These are phyloP conservation scores for Staurois parvus DNA, from an alignment of 2,797 vertebrate species.

Conservation along the genomic window DNA sequence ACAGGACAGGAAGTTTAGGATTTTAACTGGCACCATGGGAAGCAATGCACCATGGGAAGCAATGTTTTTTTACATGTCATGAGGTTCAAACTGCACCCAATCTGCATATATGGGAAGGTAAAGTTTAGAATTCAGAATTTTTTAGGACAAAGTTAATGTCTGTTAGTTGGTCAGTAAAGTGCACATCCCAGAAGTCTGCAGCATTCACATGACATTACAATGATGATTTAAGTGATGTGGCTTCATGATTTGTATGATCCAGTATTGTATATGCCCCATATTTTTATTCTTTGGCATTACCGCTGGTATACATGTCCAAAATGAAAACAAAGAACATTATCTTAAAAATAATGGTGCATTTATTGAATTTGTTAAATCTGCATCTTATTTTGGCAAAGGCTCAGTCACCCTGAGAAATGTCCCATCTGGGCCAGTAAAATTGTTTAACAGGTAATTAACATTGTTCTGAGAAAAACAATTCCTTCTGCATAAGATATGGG, in stretches of 20 bases:
- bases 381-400: constrained; percentile 31
- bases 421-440: neutral
- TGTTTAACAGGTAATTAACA: neutral
- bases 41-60: too few species aligned
- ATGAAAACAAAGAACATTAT: neutral
- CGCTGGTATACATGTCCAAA: neutral
- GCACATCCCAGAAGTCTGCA: neutral
- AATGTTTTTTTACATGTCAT: too few species aligned
- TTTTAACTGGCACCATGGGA: too few species aligned
- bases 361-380: constrained; percentile 20
- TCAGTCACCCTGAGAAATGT: constrained; percentile 39
- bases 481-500: neutral
- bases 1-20: too few species aligned
- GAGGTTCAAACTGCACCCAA: too few species aligned
- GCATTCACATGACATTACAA: neutral
- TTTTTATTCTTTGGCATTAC: neutral
- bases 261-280: neutral
- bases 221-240: neutral
- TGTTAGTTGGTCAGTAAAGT: too few species aligned
- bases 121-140: too few species aligned
- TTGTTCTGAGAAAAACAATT: neutral
- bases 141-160: too few species aligned
- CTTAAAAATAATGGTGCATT: constrained; percentile 25
- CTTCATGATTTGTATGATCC: neutral
- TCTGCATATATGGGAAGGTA: too few species aligned